These are phyloP conservation scores for Zootoca vivipara DNA, from an alignment of 2,113 vertebrate species.

Conservation along the genomic window DNA sequence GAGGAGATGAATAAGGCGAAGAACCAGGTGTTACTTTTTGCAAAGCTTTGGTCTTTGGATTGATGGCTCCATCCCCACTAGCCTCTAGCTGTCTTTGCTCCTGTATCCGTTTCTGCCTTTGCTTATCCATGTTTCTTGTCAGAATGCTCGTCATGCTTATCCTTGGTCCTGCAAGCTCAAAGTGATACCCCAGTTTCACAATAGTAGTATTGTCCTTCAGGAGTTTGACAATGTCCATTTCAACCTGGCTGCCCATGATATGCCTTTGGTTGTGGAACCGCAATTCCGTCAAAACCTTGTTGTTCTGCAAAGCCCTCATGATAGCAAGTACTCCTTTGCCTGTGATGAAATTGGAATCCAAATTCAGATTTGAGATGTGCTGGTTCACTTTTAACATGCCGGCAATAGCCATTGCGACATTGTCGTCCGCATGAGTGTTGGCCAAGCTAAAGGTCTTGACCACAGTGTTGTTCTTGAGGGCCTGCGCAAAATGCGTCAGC, in stretches of 20 bases:
- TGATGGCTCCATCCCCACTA: constrained; percentile 65
- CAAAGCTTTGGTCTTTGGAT: constrained; percentile 83
- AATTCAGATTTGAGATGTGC: constrained; percentile 87
- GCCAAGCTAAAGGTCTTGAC: constrained; percentile 89
- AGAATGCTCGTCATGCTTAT: constrained; percentile 97
- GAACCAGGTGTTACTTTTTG: constrained; percentile 83
- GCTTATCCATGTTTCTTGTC: constrained; percentile 94
- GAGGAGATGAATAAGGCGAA: constrained; percentile 87
- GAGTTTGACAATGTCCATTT: constrained; percentile 96
- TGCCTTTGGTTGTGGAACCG: constrained; percentile 98
- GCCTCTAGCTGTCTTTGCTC: constrained; percentile 83
- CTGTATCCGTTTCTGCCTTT: constrained; percentile 91
- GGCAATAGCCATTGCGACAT: constrained; percentile 85
- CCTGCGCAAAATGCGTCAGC: constrained; percentile 89
- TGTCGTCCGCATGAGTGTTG: constrained; percentile 92
- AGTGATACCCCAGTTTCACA: constrained; percentile 94
- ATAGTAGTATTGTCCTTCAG: constrained; percentile 90
- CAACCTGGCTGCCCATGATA: constrained; percentile 95
- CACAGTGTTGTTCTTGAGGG: constrained; percentile 84
- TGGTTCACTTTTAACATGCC: constrained; percentile 88
- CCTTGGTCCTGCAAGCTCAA: constrained; percentile 92
- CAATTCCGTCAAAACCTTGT: constrained; percentile 89
- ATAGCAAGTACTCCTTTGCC: constrained; percentile 93
- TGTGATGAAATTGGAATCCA: constrained; percentile 96
- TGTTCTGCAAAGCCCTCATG: constrained; percentile 86